phyloP scores from a whole-genome alignment of 1,140 invertebrate genomes.

The Drosophila miranda region DNA sequence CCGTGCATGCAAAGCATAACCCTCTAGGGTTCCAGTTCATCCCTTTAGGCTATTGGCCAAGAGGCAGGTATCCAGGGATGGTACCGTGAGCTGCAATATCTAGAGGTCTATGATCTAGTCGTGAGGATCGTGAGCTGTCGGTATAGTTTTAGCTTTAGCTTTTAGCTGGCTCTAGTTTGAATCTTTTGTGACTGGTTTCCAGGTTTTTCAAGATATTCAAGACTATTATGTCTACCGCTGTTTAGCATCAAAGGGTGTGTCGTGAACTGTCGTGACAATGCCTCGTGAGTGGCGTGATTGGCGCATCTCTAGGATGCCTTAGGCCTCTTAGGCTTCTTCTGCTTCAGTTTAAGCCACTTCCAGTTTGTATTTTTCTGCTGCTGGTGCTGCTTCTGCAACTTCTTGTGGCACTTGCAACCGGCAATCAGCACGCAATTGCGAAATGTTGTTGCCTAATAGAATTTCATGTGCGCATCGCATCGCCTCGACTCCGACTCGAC shows the following conservation, averaged over 20 bases:
- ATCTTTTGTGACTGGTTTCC: too few species aligned
- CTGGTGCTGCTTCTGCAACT: background rate
- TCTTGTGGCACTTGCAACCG: slow-evolving; percentile 32
- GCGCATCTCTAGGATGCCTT: too few species aligned
- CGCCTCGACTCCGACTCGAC: background rate
- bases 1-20: slow-evolving; percentile 61
- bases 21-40: background rate
- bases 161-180: background rate
- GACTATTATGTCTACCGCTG: too few species aligned
- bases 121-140: background rate
- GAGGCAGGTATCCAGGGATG: background rate
- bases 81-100: background rate
- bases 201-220: too few species aligned
- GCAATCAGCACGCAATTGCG: slow-evolving; percentile 78
- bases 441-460: slow-evolving; percentile 77
- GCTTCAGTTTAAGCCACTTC: background rate
- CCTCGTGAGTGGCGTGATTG: too few species aligned
- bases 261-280: too few species aligned
- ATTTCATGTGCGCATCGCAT: slow-evolving; percentile 61
- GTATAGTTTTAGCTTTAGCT: background rate
- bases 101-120: too few species aligned
- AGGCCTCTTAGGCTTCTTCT: too few species aligned
- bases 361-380: background rate
- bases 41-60: slow-evolving; percentile 3
- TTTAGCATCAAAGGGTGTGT: too few species aligned